Base-by-base conservation (phyloP, 2,113 vertebrate genomes). In the Ellobius talpinus region DNA sequence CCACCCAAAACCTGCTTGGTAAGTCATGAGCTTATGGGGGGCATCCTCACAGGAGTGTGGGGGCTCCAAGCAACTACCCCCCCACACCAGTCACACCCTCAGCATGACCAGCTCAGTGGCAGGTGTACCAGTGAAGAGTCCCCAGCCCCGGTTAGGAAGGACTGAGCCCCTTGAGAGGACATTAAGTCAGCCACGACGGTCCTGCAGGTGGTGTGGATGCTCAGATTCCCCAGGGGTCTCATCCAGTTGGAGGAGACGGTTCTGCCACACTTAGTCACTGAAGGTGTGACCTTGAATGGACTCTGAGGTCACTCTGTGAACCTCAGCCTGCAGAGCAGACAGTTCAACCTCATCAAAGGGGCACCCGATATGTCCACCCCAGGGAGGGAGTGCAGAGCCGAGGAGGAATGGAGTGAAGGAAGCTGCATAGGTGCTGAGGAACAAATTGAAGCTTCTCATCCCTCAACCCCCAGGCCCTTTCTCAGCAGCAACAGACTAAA, bases 331-430 rank as follows among this genome's bases (percentile, higher is more conserved):
- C 13, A 1, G 0, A 5, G 36, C 29, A 4, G 79, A n/a, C 31
- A 5, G 4, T 0, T 0, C 14, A 72, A 16, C 47, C 4, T 23
- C 70, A 0, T 1, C 12, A 42, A 21, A 76, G 29, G 4, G 7
- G 45, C 11, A 19, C 11, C 45, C 70, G 24, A n/a, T 2, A 47
- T 19, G 2, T 33, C 72, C 23, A 23, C 36, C 14, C 0, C 4
- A 5, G 50, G 36, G 24, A 61, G 33, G n/a, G 73, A 68, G 66
- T 52, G 3, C 3, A 33, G 21, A 47, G 36, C 7, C 1, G 9
- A 47, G n/a, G 39, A 36, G 50, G 19, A 2, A n/a, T 12, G 0
- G 17, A 1, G 65, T 23, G 7, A 26, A 7, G n/a, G 47, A 23
- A n/a, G 24, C 85, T 26, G 14, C 21, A 0, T 17, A 23, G 42